Evolutionary conservation across 2,888 invertebrate species (phyloP).

Genomic region (Ornithoptera alexandrae): DNA sequence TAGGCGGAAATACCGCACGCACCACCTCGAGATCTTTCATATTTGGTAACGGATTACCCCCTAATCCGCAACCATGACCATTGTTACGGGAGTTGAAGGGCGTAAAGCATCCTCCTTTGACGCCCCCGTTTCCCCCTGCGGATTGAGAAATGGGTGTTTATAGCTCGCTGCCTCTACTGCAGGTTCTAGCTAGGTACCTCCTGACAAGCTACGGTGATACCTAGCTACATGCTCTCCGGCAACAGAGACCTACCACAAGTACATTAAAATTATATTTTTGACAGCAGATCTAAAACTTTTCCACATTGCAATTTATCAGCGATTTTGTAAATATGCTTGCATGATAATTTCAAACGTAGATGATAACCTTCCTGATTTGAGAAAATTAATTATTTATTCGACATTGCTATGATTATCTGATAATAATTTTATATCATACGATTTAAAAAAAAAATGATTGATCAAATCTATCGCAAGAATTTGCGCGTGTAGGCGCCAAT

Average conservation of each 20-base stretch:
- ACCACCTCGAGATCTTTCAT: no score
- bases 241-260: background rate
- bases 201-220: no score
- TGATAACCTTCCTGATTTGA: conserved; percentile 16
- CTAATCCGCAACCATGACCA: no score
- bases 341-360: background rate
- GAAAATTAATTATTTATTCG: background rate
- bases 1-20: no score
- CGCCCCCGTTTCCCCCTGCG: no score
- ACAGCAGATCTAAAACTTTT: background rate
- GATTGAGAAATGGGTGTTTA: no score
- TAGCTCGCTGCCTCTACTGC: no score
- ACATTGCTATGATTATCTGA: background rate
- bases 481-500: background rate
- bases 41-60: no score
- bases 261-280: background rate
- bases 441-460: background rate
- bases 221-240: no score
- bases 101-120: no score
- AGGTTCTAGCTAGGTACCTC: no score
- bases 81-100: no score
- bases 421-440: background rate
- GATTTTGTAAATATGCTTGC: background rate
- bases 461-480: background rate
- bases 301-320: background rate